Evolutionary conservation across 2,888 invertebrate genomes (phyloP).

Genomic region (Apamea epomidion): DNA sequence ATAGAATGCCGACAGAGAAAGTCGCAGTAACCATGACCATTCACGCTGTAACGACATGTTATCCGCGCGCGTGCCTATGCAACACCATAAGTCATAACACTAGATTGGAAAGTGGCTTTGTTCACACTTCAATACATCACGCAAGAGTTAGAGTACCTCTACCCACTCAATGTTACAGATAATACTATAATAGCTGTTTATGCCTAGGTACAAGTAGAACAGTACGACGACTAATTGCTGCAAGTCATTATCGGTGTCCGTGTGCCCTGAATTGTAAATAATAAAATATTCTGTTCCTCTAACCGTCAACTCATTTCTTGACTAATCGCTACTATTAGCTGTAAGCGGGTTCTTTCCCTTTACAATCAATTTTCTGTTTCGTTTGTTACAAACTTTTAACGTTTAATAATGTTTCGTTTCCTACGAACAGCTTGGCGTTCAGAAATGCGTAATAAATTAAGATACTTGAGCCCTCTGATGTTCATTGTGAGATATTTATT

Average conservation of each 20-base stretch:
- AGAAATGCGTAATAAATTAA: conserved; percentile 57
- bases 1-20: conserved; percentile 54
- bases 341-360: conserved; percentile 50
- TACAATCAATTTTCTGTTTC: conserved; percentile 67
- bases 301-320: conserved; percentile 34
- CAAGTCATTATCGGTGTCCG: conserved; percentile 53
- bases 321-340: conserved; percentile 44
- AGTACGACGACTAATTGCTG: conserved; percentile 52
- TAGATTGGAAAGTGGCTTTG: conserved; percentile 56
- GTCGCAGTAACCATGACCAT: conserved; percentile 26
- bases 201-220: conserved; percentile 23
- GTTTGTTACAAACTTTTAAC: conserved; percentile 69
- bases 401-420: conserved; percentile 65
- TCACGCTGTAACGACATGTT: conserved; percentile 22
- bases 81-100: conserved; percentile 26
- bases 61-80: conserved; percentile 45
- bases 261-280: conserved; percentile 58
- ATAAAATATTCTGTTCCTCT: conserved; percentile 46
- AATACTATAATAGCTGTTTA: conserved; percentile 46
- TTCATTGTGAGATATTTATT: conserved; percentile 62
- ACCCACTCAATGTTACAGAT: conserved; percentile 42
- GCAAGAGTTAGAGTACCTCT: conserved; percentile 22
- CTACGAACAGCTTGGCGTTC: conserved; percentile 63
- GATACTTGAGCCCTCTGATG: conserved; percentile 62
- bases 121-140: conserved; percentile 17